A percentile compares a stretch with the other conserved stretches of the same genome.
These are phyloP conservation scores for Gobio gobio DNA, from an alignment of 2,113 vertebrate species.

Conservation along the genomic window DNA sequence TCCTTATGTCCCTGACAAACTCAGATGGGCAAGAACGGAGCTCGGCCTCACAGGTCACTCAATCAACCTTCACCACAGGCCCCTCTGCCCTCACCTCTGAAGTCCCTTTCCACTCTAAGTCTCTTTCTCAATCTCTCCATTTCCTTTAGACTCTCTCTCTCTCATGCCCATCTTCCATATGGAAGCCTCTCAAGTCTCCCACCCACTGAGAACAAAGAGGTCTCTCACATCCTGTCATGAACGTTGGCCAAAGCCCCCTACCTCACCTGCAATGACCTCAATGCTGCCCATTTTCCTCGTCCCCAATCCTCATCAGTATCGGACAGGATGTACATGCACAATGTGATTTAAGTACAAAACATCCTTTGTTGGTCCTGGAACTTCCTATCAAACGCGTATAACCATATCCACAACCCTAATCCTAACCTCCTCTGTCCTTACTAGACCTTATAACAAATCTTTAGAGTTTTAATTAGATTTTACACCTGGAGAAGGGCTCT, in stretches of 20 bases:
- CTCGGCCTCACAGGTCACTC: slow-evolving; percentile 65
- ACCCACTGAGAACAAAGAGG: slow-evolving; percentile 20
- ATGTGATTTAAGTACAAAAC: not conserved
- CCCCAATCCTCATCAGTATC: not conserved
- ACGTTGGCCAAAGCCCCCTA: not conserved
- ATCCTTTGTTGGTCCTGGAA: not conserved
- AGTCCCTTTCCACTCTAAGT: not conserved
- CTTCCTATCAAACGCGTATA: not conserved
- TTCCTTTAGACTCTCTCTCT: slow-evolving; percentile 4
- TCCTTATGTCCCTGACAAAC: slow-evolving; percentile 67
- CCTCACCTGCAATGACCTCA: not conserved
- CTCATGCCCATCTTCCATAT: slow-evolving; percentile 10
- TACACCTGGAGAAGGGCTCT: not conserved
- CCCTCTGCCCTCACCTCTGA: slow-evolving; percentile 52
- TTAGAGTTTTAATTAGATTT: not conserved
- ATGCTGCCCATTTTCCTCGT: not conserved
- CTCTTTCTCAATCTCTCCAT: not conserved
- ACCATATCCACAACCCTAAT: not conserved
- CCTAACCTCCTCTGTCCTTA: not conserved
- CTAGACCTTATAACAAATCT: not conserved
- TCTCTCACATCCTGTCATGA: slow-evolving; percentile 33
- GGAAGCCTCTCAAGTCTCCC: slow-evolving; percentile 30
- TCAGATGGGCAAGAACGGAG: slow-evolving; percentile 52
- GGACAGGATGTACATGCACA: slow-evolving; percentile 14
- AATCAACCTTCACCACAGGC: slow-evolving; percentile 71